Base-by-base conservation (phyloP, 2,113 vertebrate genomes). In the Heterotis niloticus region DNA sequence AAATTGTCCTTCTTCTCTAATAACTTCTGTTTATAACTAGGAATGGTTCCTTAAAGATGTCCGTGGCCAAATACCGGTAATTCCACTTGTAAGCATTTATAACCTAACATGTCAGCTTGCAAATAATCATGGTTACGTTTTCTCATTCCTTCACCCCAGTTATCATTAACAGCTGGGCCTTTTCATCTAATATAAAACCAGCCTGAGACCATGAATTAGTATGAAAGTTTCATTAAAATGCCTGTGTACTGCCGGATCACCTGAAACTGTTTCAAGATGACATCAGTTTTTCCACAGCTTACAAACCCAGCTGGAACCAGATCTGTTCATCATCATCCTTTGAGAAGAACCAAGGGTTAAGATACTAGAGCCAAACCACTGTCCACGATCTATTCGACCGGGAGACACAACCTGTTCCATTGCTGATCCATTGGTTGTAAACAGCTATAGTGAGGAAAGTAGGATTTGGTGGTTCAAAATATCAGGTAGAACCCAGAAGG, bases 121-220 rank as follows among this genome's bases (percentile, higher is more conserved):
- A 74, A 74, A 74, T 74, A 13, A 1, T n/a, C 56, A 74, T 29
- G 57, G 57, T 17, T 74, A 24, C 24, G 26, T n/a, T 74, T 74
- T 51, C 51, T 26, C 54, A 74, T 28, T 74, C 28, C 54, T 59
- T 74, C 7, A 26, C 26, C 14, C 64, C 64, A 18, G 34, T 44
- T 44, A 65, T 65, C 14, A 65, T 65, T 10, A n/a, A 23, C 17
- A 65, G 16, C 64, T 18, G 64, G 10, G 5, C 64, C 14, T 23
- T 65, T 65, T 65, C 1, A 65, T 18, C 14, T 57, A 57, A 57
- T 44, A 18, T 73, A 26, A 26, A 20, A 51, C 4, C 34, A 72
- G 68, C 34, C 34, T 11, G 29, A 18, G 44, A 24, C 34, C 2
- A 44, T 44, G 16, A 5, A 16, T 70, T 70, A 51, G 16, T 18